Percentiles rank a stretch among this genome's conserved stretches.
Evolutionary conservation across 1,140 invertebrate genomes (phyloP).

Genomic region (Brachionus koreanus): DNA sequence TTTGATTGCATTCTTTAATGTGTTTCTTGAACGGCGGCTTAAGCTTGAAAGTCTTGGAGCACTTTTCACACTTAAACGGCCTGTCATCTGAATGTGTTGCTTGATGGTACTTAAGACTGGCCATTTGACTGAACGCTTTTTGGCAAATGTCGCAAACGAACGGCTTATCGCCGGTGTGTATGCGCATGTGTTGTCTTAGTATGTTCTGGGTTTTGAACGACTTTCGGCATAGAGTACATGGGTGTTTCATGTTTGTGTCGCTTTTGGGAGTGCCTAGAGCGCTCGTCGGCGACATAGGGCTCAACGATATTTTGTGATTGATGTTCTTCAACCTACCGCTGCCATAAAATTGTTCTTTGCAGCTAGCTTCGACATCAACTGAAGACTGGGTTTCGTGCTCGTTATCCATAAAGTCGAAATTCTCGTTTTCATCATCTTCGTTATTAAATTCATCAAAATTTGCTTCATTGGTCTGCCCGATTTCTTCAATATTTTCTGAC

Average conservation of each 20-base stretch:
- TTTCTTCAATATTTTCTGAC: not conserved
- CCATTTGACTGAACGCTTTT: conserved; percentile 59
- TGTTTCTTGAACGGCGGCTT: conserved; percentile 40
- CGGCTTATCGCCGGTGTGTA: conserved; percentile 76
- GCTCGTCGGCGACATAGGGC: not conserved
- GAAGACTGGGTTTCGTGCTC: not conserved
- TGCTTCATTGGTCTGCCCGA: not conserved
- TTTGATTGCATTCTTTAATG: conserved; percentile 35
- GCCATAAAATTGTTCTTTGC: not conserved
- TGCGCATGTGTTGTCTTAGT: conserved; percentile 70
- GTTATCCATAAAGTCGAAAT: not conserved
- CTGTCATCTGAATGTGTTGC: conserved; percentile 38
- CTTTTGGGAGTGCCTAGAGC: not conserved
- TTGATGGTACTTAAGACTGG: conserved; percentile 40
- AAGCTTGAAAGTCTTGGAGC: conserved; percentile 32
- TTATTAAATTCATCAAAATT: not conserved
- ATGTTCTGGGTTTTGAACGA: conserved; percentile 89
- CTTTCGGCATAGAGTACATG: conserved; percentile 80
- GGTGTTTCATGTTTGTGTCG: conserved; percentile 63
- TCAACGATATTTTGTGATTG: not conserved
- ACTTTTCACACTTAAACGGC: conserved; percentile 24
- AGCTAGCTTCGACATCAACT: not conserved
- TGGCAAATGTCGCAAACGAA: conserved; percentile 97
- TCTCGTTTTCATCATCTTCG: conserved; percentile 12
- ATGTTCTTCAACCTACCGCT: not conserved